Base-by-base conservation (phyloP, 1,140 invertebrate genomes). In the Macrocentrus cingulum region DNA sequence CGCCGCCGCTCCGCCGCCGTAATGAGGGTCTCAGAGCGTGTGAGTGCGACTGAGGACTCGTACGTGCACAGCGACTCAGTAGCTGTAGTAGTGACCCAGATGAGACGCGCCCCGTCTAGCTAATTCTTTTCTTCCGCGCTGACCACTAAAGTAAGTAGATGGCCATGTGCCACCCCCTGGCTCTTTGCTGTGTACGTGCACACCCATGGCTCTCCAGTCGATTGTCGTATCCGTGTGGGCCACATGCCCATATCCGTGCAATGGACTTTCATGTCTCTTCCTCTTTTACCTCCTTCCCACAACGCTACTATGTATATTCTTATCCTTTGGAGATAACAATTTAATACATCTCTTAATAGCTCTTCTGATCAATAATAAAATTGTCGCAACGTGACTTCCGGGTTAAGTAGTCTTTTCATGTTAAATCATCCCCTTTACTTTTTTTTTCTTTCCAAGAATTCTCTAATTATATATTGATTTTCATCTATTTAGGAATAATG, bases 71-170 rank as follows among this genome's bases (percentile, higher is more conserved):
- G 56, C 60, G 44, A 56, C 13, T 7, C 48, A 61, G 53, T 44
- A 56, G 41, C 49, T 52, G 74, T 76, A 66, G 72, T 66, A 53
- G 74, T 76, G 75, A 78, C 76, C 76, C 71, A 78, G 74, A 78
- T 78, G 75, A 78, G 74, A 77, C 72, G 76, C 72, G 72, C 71
- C 72, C 66, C 71, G 75, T 77, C 76, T 76, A 76, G 72, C 76
- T 78, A 78, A 78, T 78, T 77, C 76, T 77, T 77, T 78, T 78
- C 74, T 76, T 75, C 70, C 71, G 68, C 72, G 69, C 69, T 74
- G 72, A 73, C 72, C 76, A 74, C 76, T 75, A 74, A 76, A 77
- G 74, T 76, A 76, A 77, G 74, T 76, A 78, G 72, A 78, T 76
- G 72, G 74, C 68, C 69, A 70, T 71, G 71, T 76, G 72, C 70